Conservation (phyloP, 2,113 vertebrate species). For the Platysteira castanea region DNA sequence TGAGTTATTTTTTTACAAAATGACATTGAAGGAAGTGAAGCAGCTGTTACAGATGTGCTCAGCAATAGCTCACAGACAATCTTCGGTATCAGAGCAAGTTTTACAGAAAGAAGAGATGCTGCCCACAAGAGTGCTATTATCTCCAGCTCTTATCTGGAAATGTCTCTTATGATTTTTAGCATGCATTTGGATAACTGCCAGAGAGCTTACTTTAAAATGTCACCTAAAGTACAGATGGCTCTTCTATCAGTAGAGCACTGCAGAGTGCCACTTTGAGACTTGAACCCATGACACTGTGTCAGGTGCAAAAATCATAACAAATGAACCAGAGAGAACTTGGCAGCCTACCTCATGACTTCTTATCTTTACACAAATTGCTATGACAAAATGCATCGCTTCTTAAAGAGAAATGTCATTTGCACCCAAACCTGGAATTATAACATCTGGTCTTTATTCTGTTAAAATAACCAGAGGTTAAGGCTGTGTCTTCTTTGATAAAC, state of each 20-base stretch:
- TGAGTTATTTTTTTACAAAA: background rate
- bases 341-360: background rate
- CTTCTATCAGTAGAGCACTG: background rate
- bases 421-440: background rate
- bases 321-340: background rate
- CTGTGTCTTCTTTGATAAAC: background rate
- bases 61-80: background rate
- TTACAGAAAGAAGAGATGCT: background rate
- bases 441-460: background rate
- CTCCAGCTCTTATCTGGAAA: constrained; percentile 9
- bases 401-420: background rate
- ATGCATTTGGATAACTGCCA: constrained; percentile 35
- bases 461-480: background rate
- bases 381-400: background rate
- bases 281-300: constrained; percentile 19
- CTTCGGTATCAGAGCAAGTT: background rate
- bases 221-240: constrained; percentile 19
- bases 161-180: constrained; percentile 23
- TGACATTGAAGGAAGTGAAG: background rate
- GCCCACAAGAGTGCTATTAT: background rate
- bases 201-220: constrained; percentile 45
- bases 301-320: constrained; percentile 23
- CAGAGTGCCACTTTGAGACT: background rate
- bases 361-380: constrained; percentile 20
- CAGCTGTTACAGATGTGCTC: background rate